Base-by-base conservation (phyloP, 2,113 vertebrate species). In the Lota lota region DNA sequence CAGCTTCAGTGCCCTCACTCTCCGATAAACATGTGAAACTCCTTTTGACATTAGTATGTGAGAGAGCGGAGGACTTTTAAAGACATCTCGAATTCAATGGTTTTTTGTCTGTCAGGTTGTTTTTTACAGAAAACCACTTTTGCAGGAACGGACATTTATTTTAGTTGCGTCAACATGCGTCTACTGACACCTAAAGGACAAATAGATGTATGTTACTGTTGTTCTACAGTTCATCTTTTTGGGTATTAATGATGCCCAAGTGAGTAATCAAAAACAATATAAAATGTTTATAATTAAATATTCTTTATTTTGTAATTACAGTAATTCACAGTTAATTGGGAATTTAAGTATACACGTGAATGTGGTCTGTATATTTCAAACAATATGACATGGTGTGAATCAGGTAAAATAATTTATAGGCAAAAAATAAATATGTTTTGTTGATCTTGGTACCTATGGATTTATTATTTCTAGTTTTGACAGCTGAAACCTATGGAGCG, bases 161-260 rank as follows among this genome's bases (percentile, higher is more conserved):
- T 56, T 56, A 18, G 16, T 56, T n/a, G 16, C n/a, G 53, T 56
- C 14, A 7, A 56, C 53, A 56, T 56, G 53, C 53, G n/a, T 56
- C 51, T 88, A 79, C 86, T 91, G 91, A 90, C 89, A 86, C 88
- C 89, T 91, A 90, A 87, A 90, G 91, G 90, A 82, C 81, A 79
- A 74, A 79, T n/a, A 21, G 18, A 64, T 85, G 67, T 85, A 17
- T 87, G 82, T 77, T 11, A 47, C 40, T 47, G 40, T 14, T 47
- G 10, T 14, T 47, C 10, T 47, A 10, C 10, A 47, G 12, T 47
- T 47, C 40, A 10, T 47, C 40, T 14, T 47, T 47, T 47, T 47
- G 40, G 8, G 40, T 47, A 1, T 47, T 47, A 10, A 47, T 47
- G 40, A 11, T 47, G 40, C 10, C 40, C 40, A 47, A 47, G 40